phyloP scores from a whole-genome alignment of 2,888 invertebrate species.

The Geophilus truncorum region DNA sequence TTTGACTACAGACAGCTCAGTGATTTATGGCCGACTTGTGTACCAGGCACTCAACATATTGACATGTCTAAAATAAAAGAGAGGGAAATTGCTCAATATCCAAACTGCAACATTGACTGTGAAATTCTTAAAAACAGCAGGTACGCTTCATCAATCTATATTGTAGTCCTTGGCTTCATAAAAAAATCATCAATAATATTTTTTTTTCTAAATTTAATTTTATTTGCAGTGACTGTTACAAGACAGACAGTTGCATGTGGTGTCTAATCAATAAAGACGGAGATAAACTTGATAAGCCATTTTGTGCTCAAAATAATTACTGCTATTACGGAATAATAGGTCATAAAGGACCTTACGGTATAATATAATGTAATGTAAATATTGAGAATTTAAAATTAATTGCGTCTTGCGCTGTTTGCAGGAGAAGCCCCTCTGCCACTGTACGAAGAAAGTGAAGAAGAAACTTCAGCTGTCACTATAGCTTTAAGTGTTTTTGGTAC shows the following conservation, averaged over 20 bases:
- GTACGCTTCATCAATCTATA: too few species aligned
- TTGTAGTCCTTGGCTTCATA: too few species aligned
- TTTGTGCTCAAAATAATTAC: neutral
- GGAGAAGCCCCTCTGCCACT: neutral
- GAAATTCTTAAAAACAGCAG: neutral
- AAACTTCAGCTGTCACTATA: neutral
- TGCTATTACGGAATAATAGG: neutral
- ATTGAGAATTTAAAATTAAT: neutral
- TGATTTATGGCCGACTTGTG: conserved; percentile 5
- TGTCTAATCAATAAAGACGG: neutral
- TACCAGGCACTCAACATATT: neutral
- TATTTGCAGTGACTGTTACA: neutral
- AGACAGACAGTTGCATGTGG: neutral
- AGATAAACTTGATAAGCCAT: neutral
- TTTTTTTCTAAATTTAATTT: too few species aligned
- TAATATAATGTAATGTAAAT: neutral
- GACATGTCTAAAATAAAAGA: neutral
- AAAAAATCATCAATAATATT: too few species aligned
- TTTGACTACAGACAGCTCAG: neutral
- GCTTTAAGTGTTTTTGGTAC: neutral
- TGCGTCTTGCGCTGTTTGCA: neutral
- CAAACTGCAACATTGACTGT: neutral
- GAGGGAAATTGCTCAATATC: neutral
- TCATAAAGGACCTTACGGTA: neutral
- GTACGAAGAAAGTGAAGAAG: neutral